Conservation (phyloP, 1,140 invertebrate genomes). For the Fopius arisanus region DNA sequence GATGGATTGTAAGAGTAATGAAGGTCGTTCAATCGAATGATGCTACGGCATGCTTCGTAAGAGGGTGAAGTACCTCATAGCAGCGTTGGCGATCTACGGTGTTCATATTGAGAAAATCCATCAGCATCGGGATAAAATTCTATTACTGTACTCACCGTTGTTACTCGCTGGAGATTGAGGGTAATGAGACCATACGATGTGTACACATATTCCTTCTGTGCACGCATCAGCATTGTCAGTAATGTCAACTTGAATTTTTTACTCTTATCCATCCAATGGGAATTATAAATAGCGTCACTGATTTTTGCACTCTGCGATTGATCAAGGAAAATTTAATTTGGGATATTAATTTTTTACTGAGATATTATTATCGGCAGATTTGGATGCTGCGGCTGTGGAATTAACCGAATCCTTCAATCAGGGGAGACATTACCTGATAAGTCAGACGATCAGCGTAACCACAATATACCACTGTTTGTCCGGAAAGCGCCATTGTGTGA, state of each 20-base stretch:
- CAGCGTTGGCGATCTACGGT: not conserved
- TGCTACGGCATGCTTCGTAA: not conserved
- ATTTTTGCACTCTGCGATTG: not conserved
- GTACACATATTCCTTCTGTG: not conserved
- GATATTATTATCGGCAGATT: no score
- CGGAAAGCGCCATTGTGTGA: not conserved
- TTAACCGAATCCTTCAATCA: no score
- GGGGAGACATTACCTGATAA: not conserved
- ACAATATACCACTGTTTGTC: conserved; percentile 1
- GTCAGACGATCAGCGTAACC: not conserved
- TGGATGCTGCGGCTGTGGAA: no score
- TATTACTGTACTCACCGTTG: not conserved
- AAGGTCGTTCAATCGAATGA: not conserved
- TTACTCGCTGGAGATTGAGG: not conserved
- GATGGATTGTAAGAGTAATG: no score
- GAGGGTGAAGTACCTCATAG: not conserved
- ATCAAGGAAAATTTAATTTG: not conserved
- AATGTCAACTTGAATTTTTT: not conserved
- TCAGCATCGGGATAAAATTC: not conserved
- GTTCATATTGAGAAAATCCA: not conserved
- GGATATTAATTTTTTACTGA: no score
- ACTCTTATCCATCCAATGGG: not conserved
- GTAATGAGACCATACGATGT: not conserved
- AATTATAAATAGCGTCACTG: conserved; percentile 14
- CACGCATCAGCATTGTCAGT: conserved; percentile 8